Percentiles rank a stretch among this genome's conserved stretches.
Evolutionary conservation across 1,140 invertebrate genomes (phyloP).

Genomic region (Papilio glaucus): DNA sequence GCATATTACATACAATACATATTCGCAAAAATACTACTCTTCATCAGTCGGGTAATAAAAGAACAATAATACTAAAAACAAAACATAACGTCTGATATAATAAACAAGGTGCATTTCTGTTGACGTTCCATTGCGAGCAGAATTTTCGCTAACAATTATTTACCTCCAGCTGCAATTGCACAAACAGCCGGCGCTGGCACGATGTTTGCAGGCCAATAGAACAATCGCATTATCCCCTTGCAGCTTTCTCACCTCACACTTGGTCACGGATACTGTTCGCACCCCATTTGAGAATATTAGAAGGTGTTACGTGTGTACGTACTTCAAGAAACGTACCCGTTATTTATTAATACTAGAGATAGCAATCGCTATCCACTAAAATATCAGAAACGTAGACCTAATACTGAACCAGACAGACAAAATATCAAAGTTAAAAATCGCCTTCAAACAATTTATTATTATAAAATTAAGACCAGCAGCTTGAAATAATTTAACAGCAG

Average conservation of each 20-base stretch:
- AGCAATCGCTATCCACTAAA: too few species aligned
- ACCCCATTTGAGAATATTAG: not conserved
- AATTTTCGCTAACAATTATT: slow-evolving; percentile 30
- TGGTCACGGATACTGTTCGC: not conserved
- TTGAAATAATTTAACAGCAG: not conserved
- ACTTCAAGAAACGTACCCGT: too few species aligned
- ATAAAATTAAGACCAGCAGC: not conserved
- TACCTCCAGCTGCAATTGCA: slow-evolving; percentile 3
- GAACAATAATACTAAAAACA: not conserved
- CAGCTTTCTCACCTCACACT: slow-evolving; percentile 14
- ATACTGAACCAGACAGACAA: too few species aligned
- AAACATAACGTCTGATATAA: not conserved
- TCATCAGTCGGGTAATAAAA: not conserved
- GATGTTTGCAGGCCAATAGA: slow-evolving; percentile 33
- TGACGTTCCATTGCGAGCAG: slow-evolving; percentile 24
- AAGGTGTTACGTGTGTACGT: too few species aligned
- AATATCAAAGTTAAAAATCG: not conserved
- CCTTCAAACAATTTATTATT: not conserved
- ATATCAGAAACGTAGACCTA: too few species aligned
- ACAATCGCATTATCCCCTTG: slow-evolving; percentile 33
- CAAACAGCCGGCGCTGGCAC: slow-evolving; percentile 20
- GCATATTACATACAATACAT: too few species aligned
- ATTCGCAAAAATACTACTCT: too few species aligned
- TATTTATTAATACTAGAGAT: too few species aligned
- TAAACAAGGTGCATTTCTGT: slow-evolving; percentile 8